Conservation (phyloP, 2,113 vertebrate species). For the Tetraodon nigroviridis region DNA sequence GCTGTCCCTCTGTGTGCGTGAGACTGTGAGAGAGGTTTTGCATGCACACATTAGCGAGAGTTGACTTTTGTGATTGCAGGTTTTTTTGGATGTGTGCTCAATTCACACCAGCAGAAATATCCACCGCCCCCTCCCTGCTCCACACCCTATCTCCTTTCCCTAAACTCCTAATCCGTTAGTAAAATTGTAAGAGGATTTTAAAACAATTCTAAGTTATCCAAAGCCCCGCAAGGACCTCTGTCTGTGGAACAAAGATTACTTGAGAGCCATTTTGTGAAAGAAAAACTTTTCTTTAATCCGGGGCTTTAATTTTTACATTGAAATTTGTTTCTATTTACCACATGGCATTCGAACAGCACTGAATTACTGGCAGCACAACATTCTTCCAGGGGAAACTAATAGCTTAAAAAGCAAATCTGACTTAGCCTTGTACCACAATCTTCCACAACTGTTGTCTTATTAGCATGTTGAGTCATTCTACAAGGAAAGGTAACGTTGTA, state of each 20-base stretch:
- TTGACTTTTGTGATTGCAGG: slow-evolving; percentile 48
- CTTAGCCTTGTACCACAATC: neutral
- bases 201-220: slow-evolving; percentile 65
- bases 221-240: slow-evolving; percentile 68
- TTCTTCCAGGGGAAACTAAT: slow-evolving; percentile 12
- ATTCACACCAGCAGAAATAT: slow-evolving; percentile 67
- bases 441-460: slow-evolving; percentile 40
- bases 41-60: slow-evolving; percentile 52
- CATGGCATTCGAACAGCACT: slow-evolving; percentile 55
- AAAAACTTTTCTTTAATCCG: slow-evolving; percentile 55
- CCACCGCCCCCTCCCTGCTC: slow-evolving; percentile 4
- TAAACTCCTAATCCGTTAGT: slow-evolving; percentile 35
- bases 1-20: slow-evolving; percentile 44
- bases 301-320: slow-evolving; percentile 67
- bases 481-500: slow-evolving; percentile 43
- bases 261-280: slow-evolving; percentile 71
- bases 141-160: neutral
- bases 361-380: slow-evolving; percentile 35
- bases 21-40: slow-evolving; percentile 28
- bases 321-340: slow-evolving; percentile 20
- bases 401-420: slow-evolving; percentile 17
- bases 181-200: slow-evolving; percentile 71
- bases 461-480: slow-evolving; percentile 48
- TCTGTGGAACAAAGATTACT: slow-evolving; percentile 72
- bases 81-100: slow-evolving; percentile 50